These are phyloP conservation scores for Drosophila gunungcola DNA, from an alignment of 1,140 invertebrate genomes.

Conservation along the genomic window DNA sequence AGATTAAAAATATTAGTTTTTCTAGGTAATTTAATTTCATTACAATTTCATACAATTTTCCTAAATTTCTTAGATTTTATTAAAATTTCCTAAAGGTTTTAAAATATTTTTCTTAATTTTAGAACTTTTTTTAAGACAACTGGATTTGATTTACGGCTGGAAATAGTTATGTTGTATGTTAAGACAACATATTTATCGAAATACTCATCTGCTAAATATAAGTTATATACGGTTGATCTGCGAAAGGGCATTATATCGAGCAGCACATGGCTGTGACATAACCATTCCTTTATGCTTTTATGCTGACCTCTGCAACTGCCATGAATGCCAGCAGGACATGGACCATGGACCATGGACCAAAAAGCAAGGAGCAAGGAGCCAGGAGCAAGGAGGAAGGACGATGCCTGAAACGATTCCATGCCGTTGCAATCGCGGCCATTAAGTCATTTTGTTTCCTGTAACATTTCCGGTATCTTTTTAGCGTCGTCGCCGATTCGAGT, in stretches of 20 bases:
- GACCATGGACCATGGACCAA: constrained; percentile 24
- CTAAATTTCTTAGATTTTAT: too few relatives aligned
- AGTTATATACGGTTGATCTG: constrained; percentile 8
- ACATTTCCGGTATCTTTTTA: constrained; percentile 83
- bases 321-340: constrained; percentile 58
- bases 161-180: too few relatives aligned
- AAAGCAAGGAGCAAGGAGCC: constrained; percentile 29
- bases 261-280: constrained; percentile 13
- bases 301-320: constrained; percentile 64
- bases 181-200: too few relatives aligned
- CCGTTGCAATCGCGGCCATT: constrained; percentile 77
- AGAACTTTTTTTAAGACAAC: too few relatives aligned
- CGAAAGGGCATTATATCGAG: constrained; percentile 23
- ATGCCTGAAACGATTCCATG: constrained; percentile 57
- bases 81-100: too few relatives aligned
- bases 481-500: constrained; percentile 46
- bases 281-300: constrained; percentile 56
- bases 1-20: too few relatives aligned
- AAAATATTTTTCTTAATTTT: too few relatives aligned
- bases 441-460: constrained; percentile 82
- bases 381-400: constrained; percentile 10
- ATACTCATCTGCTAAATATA: neutral
- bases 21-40: too few relatives aligned
- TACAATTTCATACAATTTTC: too few relatives aligned
- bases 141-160: too few relatives aligned